These are phyloP conservation scores for Chiloscyllium plagiosum DNA, from an alignment of 2,113 vertebrate species.

Conservation along the genomic window DNA sequence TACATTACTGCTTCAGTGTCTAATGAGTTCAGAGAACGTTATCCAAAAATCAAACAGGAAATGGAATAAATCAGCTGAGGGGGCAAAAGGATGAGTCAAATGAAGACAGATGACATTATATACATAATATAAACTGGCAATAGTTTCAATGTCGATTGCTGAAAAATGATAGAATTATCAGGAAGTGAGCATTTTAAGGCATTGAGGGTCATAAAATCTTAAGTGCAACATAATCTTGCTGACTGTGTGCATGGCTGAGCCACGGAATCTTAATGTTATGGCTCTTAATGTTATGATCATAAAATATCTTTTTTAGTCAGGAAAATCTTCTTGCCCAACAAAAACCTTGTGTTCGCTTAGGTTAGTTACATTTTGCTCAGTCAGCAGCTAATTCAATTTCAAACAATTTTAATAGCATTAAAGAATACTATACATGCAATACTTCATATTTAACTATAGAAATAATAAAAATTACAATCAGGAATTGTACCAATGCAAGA, in stretches of 20 bases:
- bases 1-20: not conserved
- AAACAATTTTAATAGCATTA: constrained; percentile 2
- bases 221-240: not conserved
- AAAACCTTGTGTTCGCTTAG: not conserved
- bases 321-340: not conserved
- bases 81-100: not conserved
- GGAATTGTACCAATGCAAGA: not conserved
- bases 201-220: not conserved
- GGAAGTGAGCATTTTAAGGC: not conserved
- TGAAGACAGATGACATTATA: not conserved
- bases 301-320: not conserved
- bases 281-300: not conserved
- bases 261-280: not conserved
- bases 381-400: not conserved
- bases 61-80: not conserved
- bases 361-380: not conserved
- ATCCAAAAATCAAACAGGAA: not conserved
- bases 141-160: not conserved
- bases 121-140: not conserved
- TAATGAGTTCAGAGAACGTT: not conserved
- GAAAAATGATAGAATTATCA: not conserved
- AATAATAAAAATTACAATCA: not conserved
- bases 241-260: not conserved
- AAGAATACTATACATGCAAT: not conserved
- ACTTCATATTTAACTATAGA: not conserved